Evolutionary conservation across 2,113 vertebrate genomes (phyloP), one percentile per base, ranked within the genome.

Genomic region (Alexandromys fortis): DNA sequence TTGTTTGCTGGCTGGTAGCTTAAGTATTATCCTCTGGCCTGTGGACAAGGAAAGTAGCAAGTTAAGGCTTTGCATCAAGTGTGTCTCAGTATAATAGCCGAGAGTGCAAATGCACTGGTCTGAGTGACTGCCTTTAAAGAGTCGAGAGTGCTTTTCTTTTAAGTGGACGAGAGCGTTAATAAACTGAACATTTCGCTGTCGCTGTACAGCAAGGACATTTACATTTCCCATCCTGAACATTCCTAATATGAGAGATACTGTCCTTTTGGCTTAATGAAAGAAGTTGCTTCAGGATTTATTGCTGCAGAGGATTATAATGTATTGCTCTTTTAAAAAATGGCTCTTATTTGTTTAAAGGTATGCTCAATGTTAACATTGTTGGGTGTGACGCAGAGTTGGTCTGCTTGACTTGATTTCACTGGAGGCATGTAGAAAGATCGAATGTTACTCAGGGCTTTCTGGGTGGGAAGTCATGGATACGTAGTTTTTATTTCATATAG

Each of bases 241-340:
- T 96, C 91, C 70, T 92, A 47, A 96, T 95, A 73, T 88, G 87
- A 82, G 70, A 89, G 78, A 95, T 52, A 91, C n/a, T 81, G 21
- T 96, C 76, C 47, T 95, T 96, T 95, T 92, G 28, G 33, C 72
- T 90, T 92, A 92, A 91, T 87, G 70, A 49, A 94, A 85, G 33
- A 58, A 47, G 83, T 96, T 97, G 42, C 67, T 86, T 94, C 11
- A 49, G 67, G 52, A 93, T 93, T 96, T 92, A 91, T 92, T 96
- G 61, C 91, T 96, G 28, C 19, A 93, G 42, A 95, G 67, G 92
- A 90, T 94, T 93, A 76, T 75, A 94, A 91, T 97, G 55, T 90
- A 93, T 95, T 91, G 70, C 61, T 90, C 9, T 90, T 17, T 96
- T 93, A 45, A 91, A 95, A 94, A 93, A 77, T 93, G 87, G 72